Percentiles rank a stretch among this genome's conserved stretches.
Conservation (phyloP, 2,888 invertebrate species). For the Cephus nigrinus region DNA sequence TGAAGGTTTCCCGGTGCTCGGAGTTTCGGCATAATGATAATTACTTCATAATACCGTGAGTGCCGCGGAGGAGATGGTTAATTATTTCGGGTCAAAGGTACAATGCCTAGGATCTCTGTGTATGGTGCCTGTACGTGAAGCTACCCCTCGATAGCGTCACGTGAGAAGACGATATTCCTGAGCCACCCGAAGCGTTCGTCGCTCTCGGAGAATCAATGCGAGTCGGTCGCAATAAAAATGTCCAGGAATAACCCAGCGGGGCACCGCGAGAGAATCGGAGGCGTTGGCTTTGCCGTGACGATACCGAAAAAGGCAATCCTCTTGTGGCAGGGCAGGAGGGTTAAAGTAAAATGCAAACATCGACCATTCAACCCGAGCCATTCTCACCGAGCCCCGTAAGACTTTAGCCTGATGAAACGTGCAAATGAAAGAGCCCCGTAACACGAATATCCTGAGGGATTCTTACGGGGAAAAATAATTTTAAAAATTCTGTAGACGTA, state of each 20-base stretch:
- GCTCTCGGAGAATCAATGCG: neutral
- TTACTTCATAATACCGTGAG: neutral
- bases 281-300: neutral
- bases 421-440: neutral
- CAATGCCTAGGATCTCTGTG: neutral
- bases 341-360: neutral
- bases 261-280: neutral
- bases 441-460: neutral
- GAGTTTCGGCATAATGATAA: neutral
- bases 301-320: neutral
- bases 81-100: neutral
- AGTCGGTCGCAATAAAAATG: neutral
- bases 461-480: neutral
- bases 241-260: neutral
- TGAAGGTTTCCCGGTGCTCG: neutral
- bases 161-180: neutral
- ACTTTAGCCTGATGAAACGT: neutral
- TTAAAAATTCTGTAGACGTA: neutral
- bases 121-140: neutral
- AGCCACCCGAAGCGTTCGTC: neutral
- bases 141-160: neutral
- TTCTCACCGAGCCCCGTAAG: neutral
- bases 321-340: neutral
- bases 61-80: neutral
- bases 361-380: no score